Conservation (phyloP, 2,113 vertebrate species). For the Psittacara wagleri region DNA sequence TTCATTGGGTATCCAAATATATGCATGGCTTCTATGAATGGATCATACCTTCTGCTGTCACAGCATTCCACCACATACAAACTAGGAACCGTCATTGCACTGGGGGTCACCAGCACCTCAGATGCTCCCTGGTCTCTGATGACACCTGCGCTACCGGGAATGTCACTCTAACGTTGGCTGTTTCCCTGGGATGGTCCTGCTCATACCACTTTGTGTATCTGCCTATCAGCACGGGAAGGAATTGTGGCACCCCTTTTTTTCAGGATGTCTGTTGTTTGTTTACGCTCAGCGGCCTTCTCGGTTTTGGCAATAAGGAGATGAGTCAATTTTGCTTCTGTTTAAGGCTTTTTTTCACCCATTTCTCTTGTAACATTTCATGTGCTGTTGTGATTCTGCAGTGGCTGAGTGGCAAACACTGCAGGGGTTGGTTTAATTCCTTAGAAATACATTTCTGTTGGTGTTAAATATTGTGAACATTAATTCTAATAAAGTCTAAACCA, state of each 20-base stretch:
- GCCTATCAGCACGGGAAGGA: not conserved
- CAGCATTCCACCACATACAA: not conserved
- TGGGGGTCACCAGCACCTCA: not conserved
- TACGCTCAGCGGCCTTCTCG: not conserved
- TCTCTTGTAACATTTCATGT: not conserved
- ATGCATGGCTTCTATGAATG: fast-evolving
- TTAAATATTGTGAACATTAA: not conserved
- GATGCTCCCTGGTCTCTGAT: not conserved
- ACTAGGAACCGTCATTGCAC: not conserved
- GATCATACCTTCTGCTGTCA: not conserved
- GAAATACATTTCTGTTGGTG: not conserved
- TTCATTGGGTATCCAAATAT: not conserved
- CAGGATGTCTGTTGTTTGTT: slow-evolving; percentile 51
- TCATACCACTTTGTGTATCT: not conserved
- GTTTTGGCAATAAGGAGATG: slow-evolving; percentile 60
- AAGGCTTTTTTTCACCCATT: slow-evolving; percentile 14
- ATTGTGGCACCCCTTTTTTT: not conserved
- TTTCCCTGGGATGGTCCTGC: not conserved
- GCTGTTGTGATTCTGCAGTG: not conserved
- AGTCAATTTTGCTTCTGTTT: slow-evolving; percentile 59
- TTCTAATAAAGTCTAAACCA: not conserved
- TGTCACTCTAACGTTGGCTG: fast-evolving
- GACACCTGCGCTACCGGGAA: fast-evolving
- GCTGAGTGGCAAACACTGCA: not conserved
- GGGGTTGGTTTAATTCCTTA: not conserved